A percentile compares a stretch with the other conserved stretches of the same genome.
These are phyloP conservation scores for Thripadectes ignobilis DNA, from an alignment of 2,797 vertebrate species.

Conservation along the genomic window DNA sequence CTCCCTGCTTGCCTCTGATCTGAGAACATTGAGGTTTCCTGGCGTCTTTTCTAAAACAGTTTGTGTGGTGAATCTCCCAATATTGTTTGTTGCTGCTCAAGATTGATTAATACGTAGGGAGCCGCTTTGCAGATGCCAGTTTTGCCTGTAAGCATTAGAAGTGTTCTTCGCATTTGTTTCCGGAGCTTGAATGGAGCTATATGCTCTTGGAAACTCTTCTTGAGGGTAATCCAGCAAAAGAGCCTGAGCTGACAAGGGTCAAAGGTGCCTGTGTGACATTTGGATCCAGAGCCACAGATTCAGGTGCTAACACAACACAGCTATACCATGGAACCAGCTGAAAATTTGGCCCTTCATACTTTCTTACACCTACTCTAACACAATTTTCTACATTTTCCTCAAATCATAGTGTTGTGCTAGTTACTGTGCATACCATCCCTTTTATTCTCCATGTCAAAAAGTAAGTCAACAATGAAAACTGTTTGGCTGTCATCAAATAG, in stretches of 20 bases:
- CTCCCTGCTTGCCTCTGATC: neutral
- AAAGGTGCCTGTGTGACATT: neutral
- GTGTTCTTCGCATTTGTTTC: fast-evolving
- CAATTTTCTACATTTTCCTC: neutral
- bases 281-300: neutral
- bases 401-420: neutral
- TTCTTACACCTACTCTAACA: neutral
- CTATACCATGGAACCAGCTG: neutral
- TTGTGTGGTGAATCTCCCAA: neutral
- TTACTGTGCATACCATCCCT: neutral
- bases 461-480: neutral
- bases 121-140: neutral
- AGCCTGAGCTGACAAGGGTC: neutral
- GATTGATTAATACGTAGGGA: neutral
- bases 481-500: neutral
- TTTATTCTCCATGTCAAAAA: neutral
- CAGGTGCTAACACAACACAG: neutral
- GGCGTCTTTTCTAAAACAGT: neutral
- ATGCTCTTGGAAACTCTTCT: neutral
- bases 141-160: neutral
- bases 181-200: neutral
- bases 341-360: neutral
- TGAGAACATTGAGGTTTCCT: neutral
- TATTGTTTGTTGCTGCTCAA: neutral
- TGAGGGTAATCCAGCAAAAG: neutral